Base-by-base conservation (phyloP, 2,113 vertebrate species). In the Colistium nudipinnis region DNA sequence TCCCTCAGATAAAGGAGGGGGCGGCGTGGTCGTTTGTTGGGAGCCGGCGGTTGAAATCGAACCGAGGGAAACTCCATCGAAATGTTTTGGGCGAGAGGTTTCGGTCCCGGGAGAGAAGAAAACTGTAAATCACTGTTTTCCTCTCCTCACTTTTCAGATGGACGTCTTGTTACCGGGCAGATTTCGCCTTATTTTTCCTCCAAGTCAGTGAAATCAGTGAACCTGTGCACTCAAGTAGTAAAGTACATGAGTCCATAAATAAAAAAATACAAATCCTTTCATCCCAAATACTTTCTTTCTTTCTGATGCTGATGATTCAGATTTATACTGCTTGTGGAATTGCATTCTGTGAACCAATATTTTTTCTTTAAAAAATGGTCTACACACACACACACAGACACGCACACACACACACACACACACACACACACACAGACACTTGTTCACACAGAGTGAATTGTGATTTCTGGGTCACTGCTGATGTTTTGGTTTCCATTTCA, bases 1-100 rank as follows among this genome's bases (percentile, higher is more conserved):
- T 91, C 92, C 16, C 81, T 64, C 41, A 66, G 81, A 79, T 85
- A 84, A 80, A 87, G 74, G 48, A 72, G 59, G 73, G 75, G 81
- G 83, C 51, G 64, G 63, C 14, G 48, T 68, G 69, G 74, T 76
- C 49, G 49, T 80, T 72, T 69, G 72, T 82, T 82, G 82, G 82
- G 67, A 62, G 63, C 38, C 70, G 69, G 62, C 59, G 78, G 67
- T 76, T 57, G 13, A 77, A 80, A 62, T 52, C 44, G 47, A 78
- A 56, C 48, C 1, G 41, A 66, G 63, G 45, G 27, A 45, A 60
- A 56, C 4, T 69, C 48, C 16, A 63, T 12, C 28, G 35, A 30
- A 56, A 49, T 6, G 59, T 65, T 38, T 41, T n/a, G n/a, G n/a
- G n/a, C n/a, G 28, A 3, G 38, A 60, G 38, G 43, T 13, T 25